Evolutionary conservation across 53 echinoderm and acorn worm species (phyloP).

Genomic region (Crossaster papposus): DNA sequence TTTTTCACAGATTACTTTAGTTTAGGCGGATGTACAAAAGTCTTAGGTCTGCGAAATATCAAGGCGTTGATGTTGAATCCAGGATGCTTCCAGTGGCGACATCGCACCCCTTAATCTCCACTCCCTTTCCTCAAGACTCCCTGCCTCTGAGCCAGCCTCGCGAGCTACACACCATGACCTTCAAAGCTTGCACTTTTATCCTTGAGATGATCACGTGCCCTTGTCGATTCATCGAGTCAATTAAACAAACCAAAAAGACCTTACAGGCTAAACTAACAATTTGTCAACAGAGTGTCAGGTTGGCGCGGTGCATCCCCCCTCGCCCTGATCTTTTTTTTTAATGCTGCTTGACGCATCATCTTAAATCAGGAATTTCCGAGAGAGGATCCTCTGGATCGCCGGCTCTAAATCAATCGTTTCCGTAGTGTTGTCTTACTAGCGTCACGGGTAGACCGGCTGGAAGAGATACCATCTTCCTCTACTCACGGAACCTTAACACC

Average conservation of each 20-base stretch:
- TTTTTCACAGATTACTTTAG: no score
- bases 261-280: slow-evolving; percentile 32
- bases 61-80: not conserved
- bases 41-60: not conserved
- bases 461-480: slow-evolving; percentile 17
- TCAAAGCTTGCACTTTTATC: slow-evolving; percentile 28
- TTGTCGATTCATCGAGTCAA: not conserved
- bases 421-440: slow-evolving; percentile 37
- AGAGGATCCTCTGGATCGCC: slow-evolving; percentile 37
- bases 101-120: not conserved
- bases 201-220: not conserved
- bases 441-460: slow-evolving; percentile 16
- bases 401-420: slow-evolving; percentile 46
- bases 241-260: not conserved
- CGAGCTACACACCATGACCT: slow-evolving; percentile 1
- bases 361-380: slow-evolving; percentile 53
- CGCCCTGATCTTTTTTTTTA: slow-evolving; percentile 49
- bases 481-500: not conserved
- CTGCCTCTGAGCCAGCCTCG: not conserved
- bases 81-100: not conserved
- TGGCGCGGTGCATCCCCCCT: slow-evolving; percentile 31
- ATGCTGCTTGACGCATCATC: slow-evolving; percentile 56
- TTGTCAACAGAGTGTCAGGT: slow-evolving; percentile 41
- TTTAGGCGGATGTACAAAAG: no score
- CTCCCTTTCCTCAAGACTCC: not conserved